Evolutionary conservation across 2,888 invertebrate species (phyloP).

Genomic region (Unio pictorum): DNA sequence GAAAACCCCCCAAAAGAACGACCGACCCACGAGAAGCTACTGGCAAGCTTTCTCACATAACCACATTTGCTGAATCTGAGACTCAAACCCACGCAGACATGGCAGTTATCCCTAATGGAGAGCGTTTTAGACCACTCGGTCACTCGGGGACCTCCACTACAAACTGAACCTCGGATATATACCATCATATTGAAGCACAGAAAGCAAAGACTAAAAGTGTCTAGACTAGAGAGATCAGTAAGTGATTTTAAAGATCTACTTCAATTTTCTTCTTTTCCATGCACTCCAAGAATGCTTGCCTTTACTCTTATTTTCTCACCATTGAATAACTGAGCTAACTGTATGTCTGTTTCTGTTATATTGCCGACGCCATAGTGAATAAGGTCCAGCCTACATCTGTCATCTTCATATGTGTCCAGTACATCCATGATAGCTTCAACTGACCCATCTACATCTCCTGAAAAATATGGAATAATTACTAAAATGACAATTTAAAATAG

Average conservation of each 20-base stretch:
- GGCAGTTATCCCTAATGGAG: too few species aligned
- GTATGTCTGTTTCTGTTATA: conserved; percentile 86
- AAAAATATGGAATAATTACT: conserved; percentile 56
- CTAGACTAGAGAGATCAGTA: background rate
- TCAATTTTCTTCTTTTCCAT: too few species aligned
- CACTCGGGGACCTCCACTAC: too few species aligned
- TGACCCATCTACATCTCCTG: conserved; percentile 96
- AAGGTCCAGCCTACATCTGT: conserved; percentile 83
- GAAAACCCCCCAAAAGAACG: too few species aligned
- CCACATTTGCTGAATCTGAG: too few species aligned
- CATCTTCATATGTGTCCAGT: conserved; percentile 82
- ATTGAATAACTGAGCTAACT: conserved; percentile 83
- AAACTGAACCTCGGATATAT: too few species aligned
- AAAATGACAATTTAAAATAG: background rate
- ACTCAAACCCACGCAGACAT: too few species aligned
- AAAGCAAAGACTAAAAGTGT: background rate
- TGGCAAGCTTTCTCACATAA: too few species aligned
- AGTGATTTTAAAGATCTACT: too few species aligned
- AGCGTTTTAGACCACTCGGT: too few species aligned
- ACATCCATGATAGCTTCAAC: conserved; percentile 95
- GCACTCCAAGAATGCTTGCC: background rate
- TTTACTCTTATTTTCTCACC: conserved; percentile 68
- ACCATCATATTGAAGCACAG: too few species aligned
- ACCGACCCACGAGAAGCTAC: too few species aligned
- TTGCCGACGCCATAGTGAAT: conserved; percentile 93